Percentiles rank a stretch among this genome's conserved stretches.
These are phyloP conservation scores for Ptilonorhynchus violaceus DNA, from an alignment of 2,113 vertebrate species.

Conservation along the genomic window DNA sequence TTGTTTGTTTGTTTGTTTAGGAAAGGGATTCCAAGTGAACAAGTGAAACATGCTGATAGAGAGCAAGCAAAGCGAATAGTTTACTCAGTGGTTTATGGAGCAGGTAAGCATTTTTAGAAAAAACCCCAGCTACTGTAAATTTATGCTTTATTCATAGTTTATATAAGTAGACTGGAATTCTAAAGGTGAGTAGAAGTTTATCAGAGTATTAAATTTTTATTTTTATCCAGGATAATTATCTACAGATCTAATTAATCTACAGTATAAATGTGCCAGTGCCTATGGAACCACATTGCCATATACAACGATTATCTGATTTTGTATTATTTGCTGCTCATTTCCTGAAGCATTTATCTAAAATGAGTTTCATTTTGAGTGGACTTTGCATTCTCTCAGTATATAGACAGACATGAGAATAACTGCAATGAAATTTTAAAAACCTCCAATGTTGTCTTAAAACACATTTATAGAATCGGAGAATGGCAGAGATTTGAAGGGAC, in stretches of 20 bases:
- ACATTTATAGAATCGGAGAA: neutral
- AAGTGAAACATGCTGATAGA: conserved; percentile 77
- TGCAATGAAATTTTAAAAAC: neutral
- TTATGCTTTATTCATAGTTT: neutral
- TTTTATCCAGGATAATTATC: neutral
- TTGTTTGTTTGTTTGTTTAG: conserved; percentile 68
- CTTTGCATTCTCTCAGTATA: neutral
- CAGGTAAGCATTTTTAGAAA: conserved; percentile 72
- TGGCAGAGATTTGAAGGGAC: neutral
- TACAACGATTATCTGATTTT: neutral
- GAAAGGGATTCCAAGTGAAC: conserved; percentile 75
- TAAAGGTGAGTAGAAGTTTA: neutral
- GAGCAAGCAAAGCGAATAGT: conserved; percentile 87
- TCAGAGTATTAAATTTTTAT: neutral
- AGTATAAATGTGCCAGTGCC: no score
- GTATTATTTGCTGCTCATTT: neutral
- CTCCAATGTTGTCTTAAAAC: neutral
- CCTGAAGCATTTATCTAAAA: neutral
- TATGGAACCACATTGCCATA: neutral
- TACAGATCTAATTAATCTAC: no score
- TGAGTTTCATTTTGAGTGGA: neutral
- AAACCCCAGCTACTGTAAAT: neutral
- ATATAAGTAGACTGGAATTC: neutral
- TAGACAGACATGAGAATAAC: neutral
- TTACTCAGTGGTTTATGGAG: conserved; percentile 89